These are phyloP conservation scores for Acromyrmex heyeri DNA, from an alignment of 1,140 invertebrate genomes.

Conservation along the genomic window DNA sequence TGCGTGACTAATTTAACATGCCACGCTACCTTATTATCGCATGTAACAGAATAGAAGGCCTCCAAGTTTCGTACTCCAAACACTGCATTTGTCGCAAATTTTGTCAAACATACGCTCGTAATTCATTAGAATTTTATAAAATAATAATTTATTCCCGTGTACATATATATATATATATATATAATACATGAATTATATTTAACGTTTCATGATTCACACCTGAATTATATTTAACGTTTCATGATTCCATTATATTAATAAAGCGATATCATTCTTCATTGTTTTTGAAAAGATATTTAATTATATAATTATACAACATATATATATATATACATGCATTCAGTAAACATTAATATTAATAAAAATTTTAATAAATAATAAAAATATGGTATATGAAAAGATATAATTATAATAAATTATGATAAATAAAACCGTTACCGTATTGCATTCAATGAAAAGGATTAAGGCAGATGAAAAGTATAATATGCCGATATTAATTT, in stretches of 20 bases:
- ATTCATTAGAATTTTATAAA: constrained; percentile 33
- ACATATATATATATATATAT: too few relatives aligned
- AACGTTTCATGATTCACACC: too few relatives aligned
- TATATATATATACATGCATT: not conserved
- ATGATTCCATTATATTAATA: not conserved
- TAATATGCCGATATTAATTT: constrained; percentile 15
- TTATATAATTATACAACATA: not conserved
- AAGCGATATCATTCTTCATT: not conserved
- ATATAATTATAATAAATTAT: constrained; percentile 19
- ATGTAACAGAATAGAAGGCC: constrained; percentile 48
- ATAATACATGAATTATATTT: too few relatives aligned
- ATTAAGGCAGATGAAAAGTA: not conserved
- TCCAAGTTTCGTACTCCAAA: constrained; percentile 43
- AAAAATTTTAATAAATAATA: not conserved
- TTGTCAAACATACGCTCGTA: constrained; percentile 19
- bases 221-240: constrained; percentile 10
- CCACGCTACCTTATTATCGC: constrained; percentile 60
- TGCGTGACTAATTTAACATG: constrained; percentile 62
- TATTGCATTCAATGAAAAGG: not conserved
- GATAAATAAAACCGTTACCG: not conserved
- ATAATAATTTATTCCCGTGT: not conserved
- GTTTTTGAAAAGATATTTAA: not conserved
- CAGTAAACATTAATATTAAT: not conserved
- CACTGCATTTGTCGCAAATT: constrained; percentile 39
- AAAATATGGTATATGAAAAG: not conserved